Evolutionary conservation across 2,113 vertebrate genomes (phyloP).

Genomic region (Trichomycterus rosablanca): DNA sequence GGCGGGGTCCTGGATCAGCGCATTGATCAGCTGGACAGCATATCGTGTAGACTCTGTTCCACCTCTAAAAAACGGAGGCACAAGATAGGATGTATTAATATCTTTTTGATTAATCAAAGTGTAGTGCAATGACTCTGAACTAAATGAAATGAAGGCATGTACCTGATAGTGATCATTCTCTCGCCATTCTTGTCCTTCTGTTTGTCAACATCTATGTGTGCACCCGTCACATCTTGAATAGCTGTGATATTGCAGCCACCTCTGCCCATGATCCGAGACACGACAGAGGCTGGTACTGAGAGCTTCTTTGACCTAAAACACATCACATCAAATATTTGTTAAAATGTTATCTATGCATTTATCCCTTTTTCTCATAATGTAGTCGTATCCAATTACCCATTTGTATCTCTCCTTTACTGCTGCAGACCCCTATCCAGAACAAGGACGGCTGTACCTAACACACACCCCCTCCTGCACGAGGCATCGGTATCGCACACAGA

Average conservation of each 20-base stretch:
- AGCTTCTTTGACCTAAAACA: conserved; percentile 92
- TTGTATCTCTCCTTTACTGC: too few relatives aligned
- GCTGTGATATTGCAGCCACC: conserved; percentile 98
- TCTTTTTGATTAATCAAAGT: too few relatives aligned
- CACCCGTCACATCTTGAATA: conserved; percentile 97
- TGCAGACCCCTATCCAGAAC: too few relatives aligned
- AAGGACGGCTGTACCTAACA: too few relatives aligned
- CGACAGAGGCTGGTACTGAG: conserved; percentile 94
- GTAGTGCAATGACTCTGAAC: too few relatives aligned
- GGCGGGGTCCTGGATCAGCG: conserved; percentile 97
- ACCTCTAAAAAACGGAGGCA: conserved; percentile 71
- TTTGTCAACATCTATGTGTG: conserved; percentile 98
- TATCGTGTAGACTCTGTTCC: conserved; percentile 96
- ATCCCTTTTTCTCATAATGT: too few relatives aligned
- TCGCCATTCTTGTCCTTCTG: conserved; percentile 99
- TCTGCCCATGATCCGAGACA: conserved; percentile 97
- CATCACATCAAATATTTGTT: neutral
- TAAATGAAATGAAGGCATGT: too few relatives aligned
- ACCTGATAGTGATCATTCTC: conserved; percentile 99
- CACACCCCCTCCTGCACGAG: too few relatives aligned
- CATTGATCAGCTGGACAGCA: conserved; percentile 95
- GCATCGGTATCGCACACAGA: too few relatives aligned
- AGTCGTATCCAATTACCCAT: too few relatives aligned
- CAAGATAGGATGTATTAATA: too few relatives aligned
- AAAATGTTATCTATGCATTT: too few relatives aligned